Conservation (phyloP, 2,797 vertebrate genomes). For the Acanthornis magna region DNA sequence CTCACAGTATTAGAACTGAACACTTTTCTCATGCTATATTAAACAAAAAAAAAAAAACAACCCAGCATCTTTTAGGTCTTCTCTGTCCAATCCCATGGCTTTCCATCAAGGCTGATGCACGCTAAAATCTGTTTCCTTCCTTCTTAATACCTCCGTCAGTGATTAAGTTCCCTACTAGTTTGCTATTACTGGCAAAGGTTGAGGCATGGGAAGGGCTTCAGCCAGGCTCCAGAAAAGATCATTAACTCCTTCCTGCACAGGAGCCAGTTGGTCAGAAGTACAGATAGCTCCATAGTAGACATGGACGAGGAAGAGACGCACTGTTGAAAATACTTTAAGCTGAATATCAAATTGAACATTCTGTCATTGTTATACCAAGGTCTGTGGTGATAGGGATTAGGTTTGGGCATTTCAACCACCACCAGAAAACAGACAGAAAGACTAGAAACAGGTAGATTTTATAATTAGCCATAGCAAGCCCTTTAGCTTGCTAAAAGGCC, state of each 20-base stretch:
- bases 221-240: not conserved
- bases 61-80: not conserved
- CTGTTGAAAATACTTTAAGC: not conserved
- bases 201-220: not conserved
- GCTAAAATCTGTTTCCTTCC: not conserved
- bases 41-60: not conserved
- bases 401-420: not conserved
- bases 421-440: not conserved
- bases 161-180: not conserved
- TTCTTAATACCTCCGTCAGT: not conserved
- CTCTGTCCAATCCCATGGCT: not conserved
- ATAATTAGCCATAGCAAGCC: not conserved
- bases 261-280: not conserved
- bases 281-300: not conserved
- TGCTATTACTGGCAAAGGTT: conserved; percentile 34
- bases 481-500: not conserved
- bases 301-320: not conserved
- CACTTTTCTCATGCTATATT: not conserved
- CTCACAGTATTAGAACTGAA: not conserved
- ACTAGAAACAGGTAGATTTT: not conserved
- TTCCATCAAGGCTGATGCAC: not conserved
- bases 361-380: not conserved
- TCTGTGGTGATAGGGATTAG: not conserved
- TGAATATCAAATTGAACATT: not conserved
- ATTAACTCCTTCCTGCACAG: not conserved